Evolutionary conservation across 2,113 vertebrate species (phyloP).

Genomic region (Hypomesus transpacificus): DNA sequence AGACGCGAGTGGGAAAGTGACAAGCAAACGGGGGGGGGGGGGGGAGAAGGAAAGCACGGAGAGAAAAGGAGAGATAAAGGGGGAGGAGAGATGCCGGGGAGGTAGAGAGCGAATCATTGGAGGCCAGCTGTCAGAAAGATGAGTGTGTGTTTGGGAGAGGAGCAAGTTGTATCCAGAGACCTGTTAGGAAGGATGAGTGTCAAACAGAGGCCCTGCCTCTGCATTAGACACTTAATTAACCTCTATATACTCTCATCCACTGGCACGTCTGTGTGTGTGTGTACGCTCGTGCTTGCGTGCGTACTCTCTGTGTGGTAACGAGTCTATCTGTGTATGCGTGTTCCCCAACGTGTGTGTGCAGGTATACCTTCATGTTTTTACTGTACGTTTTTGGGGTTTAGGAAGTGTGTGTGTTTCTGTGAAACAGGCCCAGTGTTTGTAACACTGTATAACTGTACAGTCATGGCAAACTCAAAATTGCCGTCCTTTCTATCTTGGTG

Average conservation of each 20-base stretch:
- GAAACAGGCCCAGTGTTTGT: no score
- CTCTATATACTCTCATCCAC: slow-evolving; percentile 50
- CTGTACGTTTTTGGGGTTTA: no score
- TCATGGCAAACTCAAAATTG: no score
- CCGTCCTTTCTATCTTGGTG: neutral
- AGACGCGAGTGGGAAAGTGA: slow-evolving; percentile 2
- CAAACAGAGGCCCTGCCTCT: slow-evolving; percentile 43
- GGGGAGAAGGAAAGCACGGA: neutral
- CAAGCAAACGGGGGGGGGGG: neutral
- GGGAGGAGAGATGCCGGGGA: slow-evolving; percentile 26
- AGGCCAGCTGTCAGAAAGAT: slow-evolving; percentile 40
- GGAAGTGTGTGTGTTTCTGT: neutral
- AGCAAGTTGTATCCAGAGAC: slow-evolving; percentile 52
- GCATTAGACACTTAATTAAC: slow-evolving; percentile 70
- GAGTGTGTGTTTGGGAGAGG: slow-evolving; percentile 33
- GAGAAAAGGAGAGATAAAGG: slow-evolving; percentile 5
- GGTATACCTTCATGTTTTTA: neutral
- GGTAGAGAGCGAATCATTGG: slow-evolving; percentile 27
- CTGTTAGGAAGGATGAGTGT: slow-evolving; percentile 64
- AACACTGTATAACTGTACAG: no score
- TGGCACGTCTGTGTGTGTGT: slow-evolving; percentile 16
- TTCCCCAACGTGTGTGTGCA: neutral
- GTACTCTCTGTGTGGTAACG: slow-evolving; percentile 33
- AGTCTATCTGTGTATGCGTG: slow-evolving; percentile 11
- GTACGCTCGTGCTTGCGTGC: slow-evolving; percentile 18